Conservation (phyloP, 2,797 vertebrate species). For the Coregonus suidteri region DNA sequence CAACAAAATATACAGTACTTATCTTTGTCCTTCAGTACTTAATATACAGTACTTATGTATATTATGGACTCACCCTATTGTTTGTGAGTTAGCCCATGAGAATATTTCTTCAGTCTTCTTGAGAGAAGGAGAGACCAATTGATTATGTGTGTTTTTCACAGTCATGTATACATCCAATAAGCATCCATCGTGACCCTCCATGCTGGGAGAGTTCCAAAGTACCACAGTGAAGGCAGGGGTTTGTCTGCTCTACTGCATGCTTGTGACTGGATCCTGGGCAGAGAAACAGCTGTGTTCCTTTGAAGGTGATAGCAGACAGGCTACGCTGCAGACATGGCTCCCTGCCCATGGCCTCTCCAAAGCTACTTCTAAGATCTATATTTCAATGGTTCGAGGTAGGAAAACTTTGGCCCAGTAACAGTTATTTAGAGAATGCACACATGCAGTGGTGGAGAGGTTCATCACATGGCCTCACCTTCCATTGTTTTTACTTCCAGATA, state of each 20-base stretch:
- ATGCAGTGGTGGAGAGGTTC: neutral
- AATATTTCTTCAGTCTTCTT: neutral
- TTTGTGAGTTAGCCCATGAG: neutral
- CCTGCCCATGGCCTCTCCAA: conserved; percentile 8
- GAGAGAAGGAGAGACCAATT: neutral
- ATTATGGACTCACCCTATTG: neutral
- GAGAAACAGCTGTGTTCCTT: neutral
- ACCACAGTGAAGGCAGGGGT: conserved; percentile 1
- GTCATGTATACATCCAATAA: neutral
- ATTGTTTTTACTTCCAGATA: conserved; percentile 20
- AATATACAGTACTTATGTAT: neutral
- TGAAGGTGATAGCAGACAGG: neutral
- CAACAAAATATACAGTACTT: neutral
- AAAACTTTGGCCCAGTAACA: conserved; percentile 19
- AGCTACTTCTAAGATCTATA: conserved; percentile 15
- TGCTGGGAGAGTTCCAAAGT: neutral
- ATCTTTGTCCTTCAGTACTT: too few species aligned
- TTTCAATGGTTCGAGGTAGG: conserved; percentile 5
- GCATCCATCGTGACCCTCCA: neutral
- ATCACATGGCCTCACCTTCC: conserved; percentile 22
- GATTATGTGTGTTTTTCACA: neutral
- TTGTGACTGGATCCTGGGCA: neutral
- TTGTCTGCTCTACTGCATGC: neutral
- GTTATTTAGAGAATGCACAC: conserved; percentile 11
- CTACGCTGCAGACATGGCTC: conserved; percentile 5